Percentiles rank a stretch among this genome's conserved stretches.
Evolutionary conservation across 2,888 invertebrate genomes (phyloP).

Genomic region (Malachius bipustulatus): DNA sequence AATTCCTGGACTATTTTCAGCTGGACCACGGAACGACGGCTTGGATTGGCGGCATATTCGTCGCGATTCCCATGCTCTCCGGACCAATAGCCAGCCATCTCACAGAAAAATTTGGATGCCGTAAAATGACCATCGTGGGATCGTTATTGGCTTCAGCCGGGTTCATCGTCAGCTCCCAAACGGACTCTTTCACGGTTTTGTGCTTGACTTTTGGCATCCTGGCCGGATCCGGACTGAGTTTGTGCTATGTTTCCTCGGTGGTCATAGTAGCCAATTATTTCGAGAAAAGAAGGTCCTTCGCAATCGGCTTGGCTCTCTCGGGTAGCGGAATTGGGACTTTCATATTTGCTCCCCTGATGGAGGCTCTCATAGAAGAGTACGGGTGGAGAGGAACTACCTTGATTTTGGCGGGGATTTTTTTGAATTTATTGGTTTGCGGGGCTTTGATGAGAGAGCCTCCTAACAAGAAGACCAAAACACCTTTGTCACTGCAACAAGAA

Average conservation of each 20-base stretch:
- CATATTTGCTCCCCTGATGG: conserved; percentile 75
- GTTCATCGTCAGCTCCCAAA: conserved; percentile 61
- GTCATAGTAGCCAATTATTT: conserved; percentile 90
- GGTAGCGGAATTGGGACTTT: conserved; percentile 86
- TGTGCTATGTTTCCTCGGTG: conserved; percentile 81
- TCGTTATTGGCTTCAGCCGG: conserved; percentile 62
- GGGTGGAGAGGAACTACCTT: conserved; percentile 80
- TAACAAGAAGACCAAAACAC: no score
- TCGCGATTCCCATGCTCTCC: conserved; percentile 59
- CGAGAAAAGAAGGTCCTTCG: conserved; percentile 74
- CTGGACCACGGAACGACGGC: conserved; percentile 76
- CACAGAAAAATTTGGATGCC: conserved; percentile 69
- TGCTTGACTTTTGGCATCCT: conserved; percentile 78
- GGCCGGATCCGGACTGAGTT: conserved; percentile 70
- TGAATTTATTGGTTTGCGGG: conserved; percentile 78
- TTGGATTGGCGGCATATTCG: conserved; percentile 27
- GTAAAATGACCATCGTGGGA: conserved; percentile 42
- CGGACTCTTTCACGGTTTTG: conserved; percentile 62
- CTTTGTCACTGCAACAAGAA: no score
- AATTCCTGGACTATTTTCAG: conserved; percentile 67
- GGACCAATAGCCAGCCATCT: conserved; percentile 77
- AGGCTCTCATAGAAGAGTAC: conserved; percentile 61
- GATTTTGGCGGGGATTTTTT: conserved; percentile 69
- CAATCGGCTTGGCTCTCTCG: conserved; percentile 77
- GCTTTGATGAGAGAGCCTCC: conserved; percentile 81